Percentiles rank a stretch among this genome's conserved stretches.
phyloP scores from a whole-genome alignment of 2,888 invertebrate genomes.

The Tortrix viridana region DNA sequence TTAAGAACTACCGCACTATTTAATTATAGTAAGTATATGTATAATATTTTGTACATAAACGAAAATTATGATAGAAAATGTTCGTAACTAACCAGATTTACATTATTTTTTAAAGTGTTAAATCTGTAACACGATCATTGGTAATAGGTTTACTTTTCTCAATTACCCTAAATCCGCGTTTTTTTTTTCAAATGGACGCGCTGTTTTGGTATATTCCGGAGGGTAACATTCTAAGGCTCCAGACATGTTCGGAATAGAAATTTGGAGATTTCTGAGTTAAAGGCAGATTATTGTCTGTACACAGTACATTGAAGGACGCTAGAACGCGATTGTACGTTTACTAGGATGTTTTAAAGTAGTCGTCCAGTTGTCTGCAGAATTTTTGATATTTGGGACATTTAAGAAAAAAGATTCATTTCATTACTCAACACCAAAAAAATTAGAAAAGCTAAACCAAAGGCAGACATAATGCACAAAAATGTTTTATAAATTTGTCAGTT shows the following conservation, averaged over 20 bases:
- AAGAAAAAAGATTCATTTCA: too few relatives aligned
- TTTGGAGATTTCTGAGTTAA: conserved; percentile 60
- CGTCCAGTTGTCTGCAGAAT: neutral
- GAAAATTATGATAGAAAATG: too few relatives aligned
- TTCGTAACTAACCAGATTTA: too few relatives aligned
- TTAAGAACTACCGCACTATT: too few relatives aligned
- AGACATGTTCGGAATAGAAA: conserved; percentile 61
- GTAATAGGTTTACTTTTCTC: neutral
- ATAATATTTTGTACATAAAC: too few relatives aligned
- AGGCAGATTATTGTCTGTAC: conserved; percentile 49
- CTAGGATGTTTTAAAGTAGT: conserved; percentile 3
- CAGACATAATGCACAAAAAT: too few relatives aligned
- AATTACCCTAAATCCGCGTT: neutral
- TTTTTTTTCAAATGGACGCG: neutral
- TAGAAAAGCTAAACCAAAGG: too few relatives aligned
- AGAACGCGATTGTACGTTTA: conserved; percentile 19
- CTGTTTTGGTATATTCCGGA: conserved; percentile 11
- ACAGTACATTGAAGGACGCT: conserved; percentile 11
- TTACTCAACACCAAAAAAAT: too few relatives aligned
- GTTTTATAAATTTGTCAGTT: too few relatives aligned
- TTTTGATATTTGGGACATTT: neutral
- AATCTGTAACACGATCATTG: too few relatives aligned
- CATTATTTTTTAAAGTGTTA: too few relatives aligned
- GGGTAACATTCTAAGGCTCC: conserved; percentile 44
- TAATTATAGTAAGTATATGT: too few relatives aligned